Percentiles rank a stretch among this genome's conserved stretches.
Evolutionary conservation across 2,113 vertebrate species (phyloP).

Genomic region (Scomber japonicus): DNA sequence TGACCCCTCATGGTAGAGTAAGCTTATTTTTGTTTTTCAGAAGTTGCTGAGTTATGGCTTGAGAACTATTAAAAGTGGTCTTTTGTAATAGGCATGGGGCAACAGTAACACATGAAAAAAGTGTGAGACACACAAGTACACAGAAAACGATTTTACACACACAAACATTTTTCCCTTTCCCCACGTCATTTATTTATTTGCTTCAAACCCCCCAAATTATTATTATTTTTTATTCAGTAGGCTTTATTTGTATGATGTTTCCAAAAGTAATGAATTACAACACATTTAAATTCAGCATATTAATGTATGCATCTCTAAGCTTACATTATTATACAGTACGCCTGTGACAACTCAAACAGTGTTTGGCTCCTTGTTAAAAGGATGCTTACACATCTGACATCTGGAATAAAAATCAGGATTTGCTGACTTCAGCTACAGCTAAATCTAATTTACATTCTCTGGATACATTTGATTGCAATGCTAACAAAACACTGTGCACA

Average conservation of each 20-base stretch:
- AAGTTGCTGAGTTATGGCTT: conserved; percentile 49
- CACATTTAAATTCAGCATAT: conserved; percentile 11
- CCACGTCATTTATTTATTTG: neutral
- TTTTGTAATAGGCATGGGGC: conserved; percentile 11
- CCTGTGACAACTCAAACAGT: conserved; percentile 15
- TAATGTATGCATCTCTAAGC: conserved; percentile 6
- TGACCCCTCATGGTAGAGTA: conserved; percentile 25
- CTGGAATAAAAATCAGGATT: neutral
- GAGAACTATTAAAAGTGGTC: conserved; percentile 6
- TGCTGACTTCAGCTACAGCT: conserved; percentile 37
- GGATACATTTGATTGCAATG: conserved; percentile 43
- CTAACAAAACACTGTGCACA: conserved; percentile 28
- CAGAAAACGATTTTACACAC: conserved; percentile 7
- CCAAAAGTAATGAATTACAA: conserved; percentile 4
- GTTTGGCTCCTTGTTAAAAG: conserved; percentile 34
- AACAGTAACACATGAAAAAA: conserved; percentile 8
- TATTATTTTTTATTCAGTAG: neutral
- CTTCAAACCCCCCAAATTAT: conserved; percentile 9
- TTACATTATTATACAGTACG: conserved; percentile 7
- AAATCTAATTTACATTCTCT: conserved; percentile 38
- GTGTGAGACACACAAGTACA: conserved; percentile 8
- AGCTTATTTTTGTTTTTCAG: conserved; percentile 51
- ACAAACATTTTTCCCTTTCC: neutral
- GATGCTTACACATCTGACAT: conserved; percentile 24
- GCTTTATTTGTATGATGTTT: conserved; percentile 5